These are phyloP conservation scores for Bombyx mandarina DNA, from an alignment of 1,140 invertebrate genomes.

Conservation along the genomic window DNA sequence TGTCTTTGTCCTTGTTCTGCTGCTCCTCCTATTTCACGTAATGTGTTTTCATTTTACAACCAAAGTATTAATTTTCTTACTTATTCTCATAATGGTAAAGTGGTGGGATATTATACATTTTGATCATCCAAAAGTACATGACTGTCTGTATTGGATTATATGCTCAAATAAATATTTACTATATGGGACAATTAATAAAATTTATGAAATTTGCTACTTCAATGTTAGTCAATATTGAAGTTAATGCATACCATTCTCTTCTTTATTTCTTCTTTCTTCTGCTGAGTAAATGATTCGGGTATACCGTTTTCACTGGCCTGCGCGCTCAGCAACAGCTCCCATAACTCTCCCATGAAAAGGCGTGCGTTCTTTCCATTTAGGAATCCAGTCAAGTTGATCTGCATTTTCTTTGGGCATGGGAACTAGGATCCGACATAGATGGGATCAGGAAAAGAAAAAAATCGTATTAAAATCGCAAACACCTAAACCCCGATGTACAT, in stretches of 20 bases:
- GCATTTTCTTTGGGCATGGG: conserved; percentile 98
- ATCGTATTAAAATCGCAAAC: conserved; percentile 22
- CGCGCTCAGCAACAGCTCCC: conserved; percentile 94
- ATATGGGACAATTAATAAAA: too few species aligned
- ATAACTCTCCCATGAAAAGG: conserved; percentile 97
- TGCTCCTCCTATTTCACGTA: conserved; percentile 36
- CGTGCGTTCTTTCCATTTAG: conserved; percentile 98
- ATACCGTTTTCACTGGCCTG: conserved; percentile 96
- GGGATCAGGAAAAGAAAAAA: conserved; percentile 64
- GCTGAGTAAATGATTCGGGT: conserved; percentile 91
- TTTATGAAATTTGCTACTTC: background rate
- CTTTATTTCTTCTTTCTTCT: conserved; percentile 97
- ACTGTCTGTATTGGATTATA: too few species aligned
- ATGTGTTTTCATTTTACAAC: background rate
- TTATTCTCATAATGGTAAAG: too few species aligned
- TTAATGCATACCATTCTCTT: conserved; percentile 69
- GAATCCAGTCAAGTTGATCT: conserved; percentile 99
- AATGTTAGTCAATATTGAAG: background rate
- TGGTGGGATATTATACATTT: too few species aligned
- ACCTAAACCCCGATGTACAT: conserved; percentile 9
- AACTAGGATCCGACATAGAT: conserved; percentile 72
- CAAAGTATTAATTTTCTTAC: too few species aligned
- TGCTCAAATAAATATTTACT: too few species aligned
- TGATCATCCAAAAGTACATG: too few species aligned
- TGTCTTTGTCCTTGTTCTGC: conserved; percentile 50